These are phyloP conservation scores for Botrylloides violaceus DNA, from an alignment of 23 tunicate genomes.

Conservation along the genomic window DNA sequence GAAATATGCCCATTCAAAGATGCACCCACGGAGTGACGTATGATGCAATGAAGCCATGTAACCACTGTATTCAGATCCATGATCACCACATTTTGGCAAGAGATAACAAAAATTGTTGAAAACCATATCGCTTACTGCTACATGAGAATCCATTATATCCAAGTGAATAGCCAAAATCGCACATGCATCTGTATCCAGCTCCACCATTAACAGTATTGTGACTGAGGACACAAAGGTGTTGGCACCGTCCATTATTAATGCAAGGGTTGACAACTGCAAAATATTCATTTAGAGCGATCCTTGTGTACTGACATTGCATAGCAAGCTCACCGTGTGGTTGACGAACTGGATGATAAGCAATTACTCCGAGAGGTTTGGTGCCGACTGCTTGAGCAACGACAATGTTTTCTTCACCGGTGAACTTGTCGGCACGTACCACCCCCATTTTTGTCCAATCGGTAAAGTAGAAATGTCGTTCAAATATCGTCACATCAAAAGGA, in stretches of 20 bases:
- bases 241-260: constrained; percentile 65
- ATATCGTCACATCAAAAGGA: constrained; percentile 59
- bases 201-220: constrained; percentile 49
- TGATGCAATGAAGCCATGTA: too few species aligned
- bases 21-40: too few species aligned
- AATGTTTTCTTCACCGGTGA: constrained; percentile 33
- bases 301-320: constrained; percentile 1
- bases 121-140: neutral
- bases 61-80: too few species aligned
- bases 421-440: constrained; percentile 50
- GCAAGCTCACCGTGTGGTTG: constrained; percentile 53
- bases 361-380: constrained; percentile 21
- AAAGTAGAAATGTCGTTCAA: constrained; percentile 55
- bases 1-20: too few species aligned
- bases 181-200: constrained; percentile 53
- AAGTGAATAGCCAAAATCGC: constrained; percentile 57
- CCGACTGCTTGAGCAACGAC: constrained; percentile 7
- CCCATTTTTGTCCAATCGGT: constrained; percentile 73
- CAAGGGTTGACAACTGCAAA: constrained; percentile 61
- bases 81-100: too few species aligned
- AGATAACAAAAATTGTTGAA: too few species aligned
- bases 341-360: constrained; percentile 55
- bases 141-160: constrained; percentile 4
- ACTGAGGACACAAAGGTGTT: constrained; percentile 75
- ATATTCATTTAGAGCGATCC: neutral